phyloP scores from a whole-genome alignment of 1,140 invertebrate genomes.

The Temnothorax nylanderi region DNA sequence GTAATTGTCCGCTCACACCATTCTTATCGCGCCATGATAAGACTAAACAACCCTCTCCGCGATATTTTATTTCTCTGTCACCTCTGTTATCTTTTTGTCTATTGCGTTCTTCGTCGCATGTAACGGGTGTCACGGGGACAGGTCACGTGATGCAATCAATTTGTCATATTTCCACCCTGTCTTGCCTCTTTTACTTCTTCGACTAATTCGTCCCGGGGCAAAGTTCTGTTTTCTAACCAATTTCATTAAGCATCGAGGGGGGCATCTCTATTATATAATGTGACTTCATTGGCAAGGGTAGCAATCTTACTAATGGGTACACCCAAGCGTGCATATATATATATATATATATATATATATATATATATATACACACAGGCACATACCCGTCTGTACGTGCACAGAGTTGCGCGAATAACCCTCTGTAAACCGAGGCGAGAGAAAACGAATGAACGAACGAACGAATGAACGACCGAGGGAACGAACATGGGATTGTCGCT shows the following conservation, averaged over 20 bases:
- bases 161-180: slow-evolving; percentile 43
- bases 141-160: slow-evolving; percentile 51
- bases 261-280: slow-evolving; percentile 76
- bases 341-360: too few species aligned
- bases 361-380: slow-evolving; percentile 35
- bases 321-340: slow-evolving; percentile 45
- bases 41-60: neutral
- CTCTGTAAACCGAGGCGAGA: neutral
- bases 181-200: slow-evolving; percentile 48
- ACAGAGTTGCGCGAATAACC: slow-evolving; percentile 41
- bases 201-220: slow-evolving; percentile 64
- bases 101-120: neutral
- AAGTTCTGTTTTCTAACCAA: slow-evolving; percentile 76
- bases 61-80: neutral
- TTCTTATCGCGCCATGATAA: neutral
- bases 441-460: slow-evolving; percentile 13
- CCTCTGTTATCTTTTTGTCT: neutral
- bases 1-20: slow-evolving; percentile 8
- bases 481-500: slow-evolving; percentile 46
- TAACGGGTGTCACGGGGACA: neutral
- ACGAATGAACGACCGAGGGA: slow-evolving; percentile 7
- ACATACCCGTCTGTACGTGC: slow-evolving; percentile 28
- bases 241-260: slow-evolving; percentile 78
- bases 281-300: slow-evolving; percentile 72
- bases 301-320: slow-evolving; percentile 79